Percentiles rank a stretch among this genome's conserved stretches.
phyloP scores from a whole-genome alignment of 2,797 vertebrate species.

The Sebastes kiyomatsui region DNA sequence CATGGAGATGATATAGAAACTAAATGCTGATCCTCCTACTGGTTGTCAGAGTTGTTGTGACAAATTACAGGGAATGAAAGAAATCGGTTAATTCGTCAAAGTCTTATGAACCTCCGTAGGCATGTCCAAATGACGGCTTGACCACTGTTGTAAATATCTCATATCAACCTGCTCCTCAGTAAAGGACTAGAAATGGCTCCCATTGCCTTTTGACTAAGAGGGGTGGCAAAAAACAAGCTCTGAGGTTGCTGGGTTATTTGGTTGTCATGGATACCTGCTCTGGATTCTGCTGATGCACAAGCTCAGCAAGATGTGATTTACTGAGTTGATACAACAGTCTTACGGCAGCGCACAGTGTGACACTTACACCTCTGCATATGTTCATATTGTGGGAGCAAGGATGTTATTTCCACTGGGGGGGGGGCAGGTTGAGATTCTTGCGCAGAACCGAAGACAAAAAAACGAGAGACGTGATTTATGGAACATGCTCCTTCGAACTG shows the following conservation, averaged over 20 bases:
- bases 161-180: neutral
- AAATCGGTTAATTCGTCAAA: neutral
- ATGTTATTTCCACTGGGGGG: neutral
- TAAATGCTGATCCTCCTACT: neutral
- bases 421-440: no score
- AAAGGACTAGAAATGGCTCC: neutral
- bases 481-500: no score
- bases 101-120: neutral
- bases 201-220: neutral
- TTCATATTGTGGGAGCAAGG: neutral
- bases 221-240: conserved; percentile 19
- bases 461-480: neutral
- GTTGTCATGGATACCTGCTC: conserved; percentile 56
- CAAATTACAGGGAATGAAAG: neutral
- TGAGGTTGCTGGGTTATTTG: conserved; percentile 33
- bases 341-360: neutral
- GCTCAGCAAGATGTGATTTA: conserved; percentile 17
- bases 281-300: conserved; percentile 15
- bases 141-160: no score
- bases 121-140: neutral
- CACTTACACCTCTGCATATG: neutral
- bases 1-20: neutral
- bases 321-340: neutral
- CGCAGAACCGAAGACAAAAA: neutral
- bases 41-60: neutral